These are phyloP conservation scores for Geopemphigus sp. DNA, from an alignment of 1,140 invertebrate species.

Conservation along the genomic window DNA sequence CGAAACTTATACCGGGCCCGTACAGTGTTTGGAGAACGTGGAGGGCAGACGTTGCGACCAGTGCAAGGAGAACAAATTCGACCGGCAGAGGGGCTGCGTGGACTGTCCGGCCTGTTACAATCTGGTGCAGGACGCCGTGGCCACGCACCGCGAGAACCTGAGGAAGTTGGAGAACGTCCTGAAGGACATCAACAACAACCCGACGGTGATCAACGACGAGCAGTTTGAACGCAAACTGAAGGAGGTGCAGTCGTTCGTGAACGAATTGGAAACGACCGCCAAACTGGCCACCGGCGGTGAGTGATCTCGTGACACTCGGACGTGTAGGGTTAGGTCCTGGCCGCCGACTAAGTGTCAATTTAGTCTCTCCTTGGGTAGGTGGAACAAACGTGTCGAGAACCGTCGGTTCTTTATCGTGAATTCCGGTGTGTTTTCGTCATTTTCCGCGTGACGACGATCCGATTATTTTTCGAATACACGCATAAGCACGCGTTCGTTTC, in stretches of 20 bases:
- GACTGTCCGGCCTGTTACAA: slow-evolving; percentile 93
- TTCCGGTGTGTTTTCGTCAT: too few relatives aligned
- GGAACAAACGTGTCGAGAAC: too few relatives aligned
- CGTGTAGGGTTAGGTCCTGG: too few relatives aligned
- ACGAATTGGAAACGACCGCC: slow-evolving; percentile 53
- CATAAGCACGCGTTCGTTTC: too few relatives aligned
- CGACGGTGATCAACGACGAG: slow-evolving; percentile 78
- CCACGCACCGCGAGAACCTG: slow-evolving; percentile 74
- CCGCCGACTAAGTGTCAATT: too few relatives aligned
- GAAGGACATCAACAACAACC: slow-evolving; percentile 68
- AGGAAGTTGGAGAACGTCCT: slow-evolving; percentile 69
- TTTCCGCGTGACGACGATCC: too few relatives aligned
- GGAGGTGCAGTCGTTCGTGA: slow-evolving; percentile 70
- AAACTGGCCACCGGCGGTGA: slow-evolving; percentile 11
- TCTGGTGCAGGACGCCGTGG: slow-evolving; percentile 83
- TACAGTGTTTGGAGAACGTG: slow-evolving; percentile 79
- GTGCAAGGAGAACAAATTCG: slow-evolving; percentile 90
- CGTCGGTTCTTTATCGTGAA: too few relatives aligned
- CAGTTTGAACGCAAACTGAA: slow-evolving; percentile 77
- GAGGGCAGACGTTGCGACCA: slow-evolving; percentile 87
- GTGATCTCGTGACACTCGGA: too few relatives aligned
- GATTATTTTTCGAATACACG: too few relatives aligned
- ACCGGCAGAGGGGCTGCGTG: slow-evolving; percentile 78
- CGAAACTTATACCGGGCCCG: too few relatives aligned
- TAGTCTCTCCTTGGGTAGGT: too few relatives aligned